Base-by-base conservation (phyloP, 2,113 vertebrate species). In the Potamarius usumacintae region DNA sequence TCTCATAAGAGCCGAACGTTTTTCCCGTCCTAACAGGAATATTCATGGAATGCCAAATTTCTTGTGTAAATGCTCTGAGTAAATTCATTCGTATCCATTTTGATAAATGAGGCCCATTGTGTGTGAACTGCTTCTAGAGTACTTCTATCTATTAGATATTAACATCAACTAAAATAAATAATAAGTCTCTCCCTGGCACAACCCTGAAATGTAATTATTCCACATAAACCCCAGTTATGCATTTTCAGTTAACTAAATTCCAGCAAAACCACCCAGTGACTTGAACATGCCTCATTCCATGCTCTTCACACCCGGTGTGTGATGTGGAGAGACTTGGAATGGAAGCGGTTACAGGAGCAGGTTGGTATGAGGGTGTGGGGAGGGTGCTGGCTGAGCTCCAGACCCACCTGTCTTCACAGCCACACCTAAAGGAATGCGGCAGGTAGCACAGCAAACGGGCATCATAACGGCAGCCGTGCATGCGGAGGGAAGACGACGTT, bases 281-380 rank as follows among this genome's bases (percentile, higher is more conserved):
- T 76, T 77, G 77, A 55, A 52, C 88, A 65, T 74, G 63, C 76
- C 34, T 83, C 30, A 80, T 25, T 30, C 58, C 69, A 57, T 82
- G 78, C 42, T 52, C 50, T 20, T 67, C 83, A 89, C 86, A 25
- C 58, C 84, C 57, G 52, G 9, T 12, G 22, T 86, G 34, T 84
- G n/a, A 89, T 63, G 74, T 34, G 22, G 55, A 53, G n/a, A 85
- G n/a, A 60, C 27, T 87, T 48, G 30, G n/a, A 52, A 50, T 78
- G 67, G 58, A 52, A 85, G 84, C 30, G 79, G 22, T 89, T 87
- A 88, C 84, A 27, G 62, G 69, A 88, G 77, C 79, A 86, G 90
- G 52, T 83, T 85, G 90, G 91, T 89, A 92, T 92, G 88, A 92
- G 90, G 90, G 91, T 83, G 92, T 92, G 92, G 82, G 86, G 63